These are phyloP conservation scores for Drosophila pegasa DNA, from an alignment of 2,888 invertebrate species.

Conservation along the genomic window DNA sequence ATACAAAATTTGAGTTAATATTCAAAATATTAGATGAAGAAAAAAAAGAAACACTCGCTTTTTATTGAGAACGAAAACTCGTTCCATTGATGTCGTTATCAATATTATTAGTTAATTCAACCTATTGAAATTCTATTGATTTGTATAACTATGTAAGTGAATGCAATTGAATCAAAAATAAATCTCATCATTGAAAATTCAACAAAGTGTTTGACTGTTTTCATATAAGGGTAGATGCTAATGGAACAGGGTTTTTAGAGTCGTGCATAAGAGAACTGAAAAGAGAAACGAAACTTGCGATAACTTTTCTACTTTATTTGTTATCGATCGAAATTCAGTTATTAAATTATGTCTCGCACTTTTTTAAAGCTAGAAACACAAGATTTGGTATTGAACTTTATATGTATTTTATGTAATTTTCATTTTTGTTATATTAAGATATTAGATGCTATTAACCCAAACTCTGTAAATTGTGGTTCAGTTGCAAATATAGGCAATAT, in stretches of 20 bases:
- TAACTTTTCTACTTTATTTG: too few species aligned
- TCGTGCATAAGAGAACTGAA: too few species aligned
- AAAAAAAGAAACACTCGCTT: neutral
- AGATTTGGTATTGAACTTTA: too few species aligned
- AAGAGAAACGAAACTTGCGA: too few species aligned
- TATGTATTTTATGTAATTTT: too few species aligned
- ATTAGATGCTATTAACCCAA: too few species aligned
- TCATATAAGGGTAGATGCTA: neutral
- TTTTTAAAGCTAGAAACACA: too few species aligned
- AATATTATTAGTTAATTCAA: slow-evolving; percentile 19
- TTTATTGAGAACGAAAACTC: neutral
- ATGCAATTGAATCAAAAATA: slow-evolving; percentile 79
- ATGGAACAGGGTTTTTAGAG: neutral
- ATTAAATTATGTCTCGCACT: too few species aligned
- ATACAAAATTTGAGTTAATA: slow-evolving; percentile 19
- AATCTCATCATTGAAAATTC: slow-evolving; percentile 70
- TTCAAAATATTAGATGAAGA: neutral
- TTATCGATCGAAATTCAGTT: too few species aligned
- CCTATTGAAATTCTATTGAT: slow-evolving; percentile 37
- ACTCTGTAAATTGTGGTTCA: too few species aligned
- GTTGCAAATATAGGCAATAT: too few species aligned
- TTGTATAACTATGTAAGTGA: slow-evolving; percentile 62
- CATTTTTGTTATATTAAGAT: too few species aligned
- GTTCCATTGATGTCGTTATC: neutral
- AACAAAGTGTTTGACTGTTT: neutral